These are phyloP conservation scores for Mus musculus DNA, from an alignment of 2,113 vertebrate genomes.

Conservation along the genomic window GRCm39 chr16:18514501-18515000, in stretches of 20 bases:
- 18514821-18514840: neutral
- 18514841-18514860: neutral
- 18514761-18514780: neutral
- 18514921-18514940: neutral
- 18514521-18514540: no score
- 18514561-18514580: no score
- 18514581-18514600: no score
- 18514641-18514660: neutral
- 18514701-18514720: neutral
- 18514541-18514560: no score
- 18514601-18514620: neutral
- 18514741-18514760: neutral
- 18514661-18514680: neutral
- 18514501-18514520: no score
- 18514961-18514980: neutral
- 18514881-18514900: neutral
- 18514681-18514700: neutral
- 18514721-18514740: neutral
- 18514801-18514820: neutral
- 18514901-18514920: neutral
- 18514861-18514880: neutral
- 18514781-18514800: neutral
- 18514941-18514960: neutral
- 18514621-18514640: neutral
- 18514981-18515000: neutral